Evolutionary conservation across 2,113 vertebrate species (phyloP).

Genomic region (Australoheros scitulus): DNA sequence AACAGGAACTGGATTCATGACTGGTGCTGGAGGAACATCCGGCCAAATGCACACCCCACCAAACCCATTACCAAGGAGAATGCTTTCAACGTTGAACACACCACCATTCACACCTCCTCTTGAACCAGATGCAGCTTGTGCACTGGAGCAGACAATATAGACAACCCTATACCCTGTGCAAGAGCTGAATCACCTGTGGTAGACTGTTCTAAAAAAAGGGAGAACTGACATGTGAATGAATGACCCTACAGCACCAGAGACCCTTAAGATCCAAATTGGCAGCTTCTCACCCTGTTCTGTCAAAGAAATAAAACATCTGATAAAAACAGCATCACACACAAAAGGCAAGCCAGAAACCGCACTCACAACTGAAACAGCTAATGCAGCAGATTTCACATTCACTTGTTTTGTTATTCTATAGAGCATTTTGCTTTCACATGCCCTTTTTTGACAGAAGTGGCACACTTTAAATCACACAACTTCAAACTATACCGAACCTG

Average conservation of each 20-base stretch:
- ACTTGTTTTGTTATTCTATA: not conserved
- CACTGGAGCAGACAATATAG: not conserved
- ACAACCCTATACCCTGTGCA: not conserved
- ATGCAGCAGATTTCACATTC: not conserved
- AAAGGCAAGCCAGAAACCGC: not conserved
- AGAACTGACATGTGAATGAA: not conserved
- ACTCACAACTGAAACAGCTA: not conserved
- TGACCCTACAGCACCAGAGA: not conserved
- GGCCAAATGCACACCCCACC: not conserved
- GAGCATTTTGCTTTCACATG: not conserved
- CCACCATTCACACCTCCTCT: not conserved
- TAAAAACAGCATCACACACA: not conserved
- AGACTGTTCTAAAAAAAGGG: not conserved
- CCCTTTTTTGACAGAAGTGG: constrained; percentile 1
- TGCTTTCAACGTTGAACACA: not conserved
- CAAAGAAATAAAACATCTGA: not conserved
- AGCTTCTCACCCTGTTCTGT: not conserved
- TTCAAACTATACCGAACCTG: not conserved
- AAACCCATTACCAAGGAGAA: not conserved
- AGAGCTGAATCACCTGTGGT: not conserved
- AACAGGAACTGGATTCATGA: not conserved
- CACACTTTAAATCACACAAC: not conserved
- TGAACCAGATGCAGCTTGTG: not conserved
- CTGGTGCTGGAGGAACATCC: not conserved
- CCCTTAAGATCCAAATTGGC: not conserved